Base-by-base conservation (phyloP, 2,113 vertebrate species). In the Caranx ignobilis region DNA sequence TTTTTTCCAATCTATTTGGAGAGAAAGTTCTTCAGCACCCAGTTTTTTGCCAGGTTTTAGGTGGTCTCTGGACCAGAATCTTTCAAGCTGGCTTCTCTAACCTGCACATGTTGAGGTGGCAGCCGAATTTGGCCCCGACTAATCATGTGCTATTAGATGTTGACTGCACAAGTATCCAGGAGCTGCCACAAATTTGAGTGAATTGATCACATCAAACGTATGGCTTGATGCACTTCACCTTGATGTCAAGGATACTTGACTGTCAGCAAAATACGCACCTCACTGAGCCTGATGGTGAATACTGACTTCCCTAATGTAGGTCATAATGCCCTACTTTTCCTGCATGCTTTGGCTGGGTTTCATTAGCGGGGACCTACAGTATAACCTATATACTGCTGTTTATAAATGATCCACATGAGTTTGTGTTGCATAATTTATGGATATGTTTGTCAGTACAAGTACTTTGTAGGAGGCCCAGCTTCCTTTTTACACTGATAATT, bases 311-410 rank as follows among this genome's bases (percentile, higher is more conserved):
- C 63, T 76, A 64, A 94, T 93, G 77, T 93, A 79, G 92, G 91
- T 87, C 90, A 82, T 48, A 55, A 83, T 90, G 87, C 55, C 92
- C 92, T 77, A 91, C 87, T 89, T 94, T 90, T 72, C 35, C 50
- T 37, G 26, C 59, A 75, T 63, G 39, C 69, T 78, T 85, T 89
- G 79, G 81, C 85, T 67, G 81, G 32, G 48, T 57, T 81, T 54
- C 82, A 74, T 68, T 66, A 74, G 82, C 82, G 76, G 82, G 56
- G 76, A 75, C 85, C 74, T 66, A 57, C 31, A 31, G 74, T 63
- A 60, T 87, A 92, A 87, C 88, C 87, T 69, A 92, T 87, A 90
- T 93, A 85, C 50, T 77, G 72, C 77, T 74, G 82, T 77, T 79
- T 59, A 85, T 75, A 82, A 77, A 78, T 77, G 68, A 80, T 82